Evolutionary conservation across 2,888 invertebrate species (phyloP), one percentile per base, ranked within the genome.

Genomic region (Malthinus flaveolus): DNA sequence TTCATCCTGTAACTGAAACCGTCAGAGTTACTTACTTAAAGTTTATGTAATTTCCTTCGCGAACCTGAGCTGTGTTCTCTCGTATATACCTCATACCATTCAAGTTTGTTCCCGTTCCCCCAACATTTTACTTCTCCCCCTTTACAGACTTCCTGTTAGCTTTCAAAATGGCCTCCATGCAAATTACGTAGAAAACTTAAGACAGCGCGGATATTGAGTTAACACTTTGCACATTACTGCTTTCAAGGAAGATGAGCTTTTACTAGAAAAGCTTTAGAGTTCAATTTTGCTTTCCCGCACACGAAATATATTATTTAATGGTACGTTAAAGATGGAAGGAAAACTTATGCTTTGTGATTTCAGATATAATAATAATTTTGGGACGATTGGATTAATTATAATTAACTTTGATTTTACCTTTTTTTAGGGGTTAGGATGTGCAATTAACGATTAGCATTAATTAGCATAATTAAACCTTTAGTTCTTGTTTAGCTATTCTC

Each of bases 171-270:
- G 77, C 78, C 75, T 75, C 78, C 75, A 77, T 77, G 78, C 75
- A 77, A 78, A 77, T 78, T 78, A 76, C 75, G 75, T 74, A 77
- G 77, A 78, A 78, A 78, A 78, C 78, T 78, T 78, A 78, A 77
- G 77, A 77, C 77, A 76, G 73, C 75, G 74, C 74, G 76, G 74
- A 77, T 77, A 77, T 77, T 77, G 76, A 77, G 76, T 77, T 77
- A 76, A 74, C 76, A 73, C 73, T 73, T 68, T 70, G 66, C 62
- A 66, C 57, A 37, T 23, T 23, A 23, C 32, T 32, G 50, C 54
- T 54, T 54, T 50, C 58, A 49, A 33, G 50, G 55, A 59, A 59
- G 52, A 61, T 51, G 64, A 61, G 65, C 60, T 51, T 61, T 61
- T 61, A 57, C 44, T 50, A 47, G 46, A 13, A 34, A 48, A 44